phyloP scores from a whole-genome alignment of 2,888 invertebrate species.

The Tryphoninae sp. region DNA sequence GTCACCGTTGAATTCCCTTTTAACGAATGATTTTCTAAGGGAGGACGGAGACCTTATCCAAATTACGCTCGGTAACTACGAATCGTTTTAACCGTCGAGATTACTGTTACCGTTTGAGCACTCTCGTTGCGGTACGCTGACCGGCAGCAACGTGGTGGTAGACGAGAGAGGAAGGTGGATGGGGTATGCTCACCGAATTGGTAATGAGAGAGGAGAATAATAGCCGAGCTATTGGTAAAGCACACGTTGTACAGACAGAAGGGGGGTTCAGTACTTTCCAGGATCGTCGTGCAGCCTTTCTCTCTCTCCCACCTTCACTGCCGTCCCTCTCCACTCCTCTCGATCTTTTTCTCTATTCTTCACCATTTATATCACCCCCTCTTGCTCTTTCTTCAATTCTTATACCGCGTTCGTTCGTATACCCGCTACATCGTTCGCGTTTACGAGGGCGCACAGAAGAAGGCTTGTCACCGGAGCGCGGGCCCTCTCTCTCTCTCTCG shows the following conservation, averaged over 20 bases:
- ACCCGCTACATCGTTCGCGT: slow-evolving; percentile 29
- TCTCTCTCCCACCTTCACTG: neutral
- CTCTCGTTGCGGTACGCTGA: slow-evolving; percentile 28
- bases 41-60: neutral
- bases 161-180: slow-evolving; percentile 4
- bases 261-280: slow-evolving; percentile 50
- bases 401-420: slow-evolving; percentile 52
- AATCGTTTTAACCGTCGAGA: slow-evolving; percentile 40
- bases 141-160: neutral
- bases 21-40: no score
- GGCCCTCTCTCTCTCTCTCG: slow-evolving; percentile 60
- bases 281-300: slow-evolving; percentile 50
- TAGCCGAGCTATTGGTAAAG: slow-evolving; percentile 61
- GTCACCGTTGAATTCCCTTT: no score
- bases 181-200: slow-evolving; percentile 51
- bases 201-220: slow-evolving; percentile 59
- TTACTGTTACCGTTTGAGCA: slow-evolving; percentile 17
- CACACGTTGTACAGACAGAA: slow-evolving; percentile 56
- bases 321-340: neutral
- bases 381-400: slow-evolving; percentile 50
- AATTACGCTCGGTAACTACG: slow-evolving; percentile 40
- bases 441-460: slow-evolving; percentile 53
- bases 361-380: slow-evolving; percentile 20
- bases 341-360: slow-evolving; percentile 30
- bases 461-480: slow-evolving; percentile 74